Evolutionary conservation across 2,888 invertebrate genomes (phyloP).

Genomic region (Drosophila antonietae): DNA sequence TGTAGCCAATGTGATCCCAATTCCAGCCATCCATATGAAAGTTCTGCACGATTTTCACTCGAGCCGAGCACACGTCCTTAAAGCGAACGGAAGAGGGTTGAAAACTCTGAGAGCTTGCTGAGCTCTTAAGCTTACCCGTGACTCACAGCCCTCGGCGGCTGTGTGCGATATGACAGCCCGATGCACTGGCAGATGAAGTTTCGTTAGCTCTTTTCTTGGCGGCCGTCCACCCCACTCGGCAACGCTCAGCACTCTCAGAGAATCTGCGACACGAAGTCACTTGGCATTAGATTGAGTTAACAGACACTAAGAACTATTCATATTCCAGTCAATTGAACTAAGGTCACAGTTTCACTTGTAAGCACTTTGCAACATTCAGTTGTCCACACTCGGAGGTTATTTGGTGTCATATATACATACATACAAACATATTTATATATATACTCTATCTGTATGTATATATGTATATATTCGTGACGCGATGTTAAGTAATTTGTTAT

Average conservation of each 20-base stretch:
- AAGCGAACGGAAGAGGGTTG: not conserved
- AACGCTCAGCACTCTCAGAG: conserved; percentile 86
- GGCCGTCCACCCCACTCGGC: conserved; percentile 89
- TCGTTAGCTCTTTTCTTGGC: conserved; percentile 85
- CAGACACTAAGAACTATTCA: conserved; percentile 37
- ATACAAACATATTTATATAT: not conserved
- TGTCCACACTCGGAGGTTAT: conserved; percentile 13
- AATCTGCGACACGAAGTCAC: conserved; percentile 44
- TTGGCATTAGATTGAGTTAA: conserved; percentile 28
- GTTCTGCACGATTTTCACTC: conserved; percentile 85
- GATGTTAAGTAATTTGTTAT: conserved; percentile 20
- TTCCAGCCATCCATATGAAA: conserved; percentile 88
- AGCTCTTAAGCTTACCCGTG: conserved; percentile 84
- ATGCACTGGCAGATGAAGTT: conserved; percentile 85
- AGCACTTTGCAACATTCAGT: conserved; percentile 62
- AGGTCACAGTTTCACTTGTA: conserved; percentile 58
- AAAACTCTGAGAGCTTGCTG: not conserved
- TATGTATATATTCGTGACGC: not conserved
- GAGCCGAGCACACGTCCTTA: conserved; percentile 86
- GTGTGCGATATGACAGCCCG: conserved; percentile 88
- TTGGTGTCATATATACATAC: not conserved
- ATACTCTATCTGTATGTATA: not conserved
- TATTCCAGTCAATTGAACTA: conserved; percentile 83
- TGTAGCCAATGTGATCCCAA: conserved; percentile 91
- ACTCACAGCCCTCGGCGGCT: conserved; percentile 87